Conservation (phyloP, 2,113 vertebrate genomes). For the Marmota flaviventris region DNA sequence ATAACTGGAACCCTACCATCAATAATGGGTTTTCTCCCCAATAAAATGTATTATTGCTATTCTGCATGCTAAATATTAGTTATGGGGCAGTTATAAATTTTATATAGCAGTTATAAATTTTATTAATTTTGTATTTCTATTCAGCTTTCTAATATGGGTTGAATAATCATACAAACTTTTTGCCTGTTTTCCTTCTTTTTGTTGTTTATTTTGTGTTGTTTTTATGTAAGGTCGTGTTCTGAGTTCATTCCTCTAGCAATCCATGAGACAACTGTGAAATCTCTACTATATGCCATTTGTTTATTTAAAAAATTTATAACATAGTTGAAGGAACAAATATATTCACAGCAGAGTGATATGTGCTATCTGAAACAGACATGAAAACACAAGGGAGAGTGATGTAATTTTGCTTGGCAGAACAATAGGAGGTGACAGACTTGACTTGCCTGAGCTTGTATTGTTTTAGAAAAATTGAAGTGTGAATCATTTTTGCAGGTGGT, state of each 20-base stretch:
- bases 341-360: neutral
- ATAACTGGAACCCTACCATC: neutral
- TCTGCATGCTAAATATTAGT: neutral
- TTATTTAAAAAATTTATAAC: neutral
- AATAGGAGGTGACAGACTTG: neutral
- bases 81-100: neutral
- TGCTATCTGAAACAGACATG: neutral
- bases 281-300: neutral
- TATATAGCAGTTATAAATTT: neutral
- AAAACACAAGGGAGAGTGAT: neutral
- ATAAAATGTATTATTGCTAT: neutral
- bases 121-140: neutral
- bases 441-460: neutral
- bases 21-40: neutral
- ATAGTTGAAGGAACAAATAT: neutral
- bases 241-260: neutral
- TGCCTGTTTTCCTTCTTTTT: too few relatives aligned
- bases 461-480: neutral
- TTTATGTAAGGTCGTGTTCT: neutral
- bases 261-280: neutral
- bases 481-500: neutral
- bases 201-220: neutral
- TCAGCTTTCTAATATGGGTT: neutral
- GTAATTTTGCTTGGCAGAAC: neutral
- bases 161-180: neutral